Percentiles rank a stretch among this genome's conserved stretches.
Conservation (phyloP, 2,888 invertebrate species). For the Macroteleia sp. region DNA sequence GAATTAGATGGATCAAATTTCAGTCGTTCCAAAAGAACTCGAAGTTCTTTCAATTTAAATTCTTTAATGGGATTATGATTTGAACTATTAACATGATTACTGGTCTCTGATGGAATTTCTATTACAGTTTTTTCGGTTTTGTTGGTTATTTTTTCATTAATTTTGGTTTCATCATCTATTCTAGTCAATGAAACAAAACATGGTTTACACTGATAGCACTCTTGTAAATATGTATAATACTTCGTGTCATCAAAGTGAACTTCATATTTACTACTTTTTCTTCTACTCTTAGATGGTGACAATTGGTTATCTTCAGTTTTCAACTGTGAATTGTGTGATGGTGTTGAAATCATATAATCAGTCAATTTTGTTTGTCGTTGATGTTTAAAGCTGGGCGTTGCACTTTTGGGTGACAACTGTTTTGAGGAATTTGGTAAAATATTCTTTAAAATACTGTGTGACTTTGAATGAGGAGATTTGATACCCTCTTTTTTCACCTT, state of each 20-base stretch:
- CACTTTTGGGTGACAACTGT: not conserved
- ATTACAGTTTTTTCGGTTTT: too few relatives aligned
- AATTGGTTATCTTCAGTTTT: not conserved
- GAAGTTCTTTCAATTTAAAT: conserved; percentile 8
- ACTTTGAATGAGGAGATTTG: not conserved
- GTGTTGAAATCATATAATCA: conserved; percentile 21
- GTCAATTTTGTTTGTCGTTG: conserved; percentile 44
- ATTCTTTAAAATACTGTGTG: conserved; percentile 6
- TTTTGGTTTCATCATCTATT: not conserved
- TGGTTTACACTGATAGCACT: conserved; percentile 17
- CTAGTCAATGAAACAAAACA: conserved; percentile 13
- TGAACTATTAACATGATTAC: not conserved
- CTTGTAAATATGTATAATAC: not conserved
- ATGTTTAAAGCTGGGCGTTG: not conserved
- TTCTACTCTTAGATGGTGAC: not conserved
- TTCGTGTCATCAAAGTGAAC: not conserved
- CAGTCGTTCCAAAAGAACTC: conserved; percentile 7
- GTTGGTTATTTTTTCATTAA: too few relatives aligned
- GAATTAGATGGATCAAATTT: too few relatives aligned
- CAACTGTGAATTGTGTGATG: not conserved
- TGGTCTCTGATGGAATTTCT: too few relatives aligned
- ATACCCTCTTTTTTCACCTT: not conserved
- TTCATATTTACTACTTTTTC: not conserved
- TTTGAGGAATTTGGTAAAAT: conserved; percentile 10
- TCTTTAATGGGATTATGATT: not conserved